A percentile compares a stretch with the other conserved stretches of the same genome.
phyloP scores from a whole-genome alignment of 2,888 invertebrate species.

The Diarsia dahlii region DNA sequence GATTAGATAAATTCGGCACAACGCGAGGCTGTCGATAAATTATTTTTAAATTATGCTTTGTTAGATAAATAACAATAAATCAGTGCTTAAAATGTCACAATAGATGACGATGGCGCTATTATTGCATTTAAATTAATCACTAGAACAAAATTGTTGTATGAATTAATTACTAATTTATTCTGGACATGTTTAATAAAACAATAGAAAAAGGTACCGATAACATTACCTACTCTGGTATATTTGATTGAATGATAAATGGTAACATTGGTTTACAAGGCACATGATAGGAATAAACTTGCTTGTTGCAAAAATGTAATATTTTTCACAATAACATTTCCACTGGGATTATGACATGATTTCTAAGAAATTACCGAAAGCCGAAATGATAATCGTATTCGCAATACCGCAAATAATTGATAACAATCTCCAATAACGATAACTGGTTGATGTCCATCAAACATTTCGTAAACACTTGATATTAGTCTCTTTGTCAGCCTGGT shows the following conservation, averaged over 20 bases:
- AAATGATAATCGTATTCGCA: not conserved
- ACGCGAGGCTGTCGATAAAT: constrained; percentile 27
- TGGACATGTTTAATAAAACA: constrained; percentile 35
- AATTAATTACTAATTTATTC: constrained; percentile 42
- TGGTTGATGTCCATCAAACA: not conserved
- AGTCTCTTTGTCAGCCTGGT: not conserved
- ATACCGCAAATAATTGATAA: constrained; percentile 26
- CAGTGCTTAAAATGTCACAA: constrained; percentile 31
- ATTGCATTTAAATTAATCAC: constrained; percentile 41
- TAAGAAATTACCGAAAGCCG: constrained; percentile 9
- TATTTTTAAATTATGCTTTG: constrained; percentile 23
- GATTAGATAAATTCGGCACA: constrained; percentile 45
- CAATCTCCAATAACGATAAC: constrained; percentile 9
- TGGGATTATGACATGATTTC: constrained; percentile 14
- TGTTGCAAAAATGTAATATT: not conserved
- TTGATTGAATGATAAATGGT: not conserved
- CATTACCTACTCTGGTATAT: constrained; percentile 5
- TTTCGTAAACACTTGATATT: constrained; percentile 5
- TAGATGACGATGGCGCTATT: constrained; percentile 34
- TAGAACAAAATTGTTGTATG: constrained; percentile 12
- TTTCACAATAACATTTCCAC: constrained; percentile 6
- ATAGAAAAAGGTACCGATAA: constrained; percentile 20
- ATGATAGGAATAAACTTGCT: not conserved
- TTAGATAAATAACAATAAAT: constrained; percentile 24
- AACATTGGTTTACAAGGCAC: constrained; percentile 2